These are phyloP conservation scores for Timandra comae DNA, from an alignment of 2,888 invertebrate species.

Conservation along the genomic window DNA sequence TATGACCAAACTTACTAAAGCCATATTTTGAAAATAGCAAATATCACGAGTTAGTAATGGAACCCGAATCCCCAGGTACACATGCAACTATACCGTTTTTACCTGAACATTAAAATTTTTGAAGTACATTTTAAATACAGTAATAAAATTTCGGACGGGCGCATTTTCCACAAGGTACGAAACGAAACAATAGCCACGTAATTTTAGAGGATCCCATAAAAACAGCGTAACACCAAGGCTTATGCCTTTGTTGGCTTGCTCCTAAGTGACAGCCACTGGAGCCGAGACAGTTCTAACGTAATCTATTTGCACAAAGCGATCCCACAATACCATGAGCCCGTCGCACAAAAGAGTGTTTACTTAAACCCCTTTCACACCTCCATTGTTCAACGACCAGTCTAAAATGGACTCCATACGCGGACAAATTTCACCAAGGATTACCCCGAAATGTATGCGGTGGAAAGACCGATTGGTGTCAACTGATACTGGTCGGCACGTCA, in stretches of 20 bases:
- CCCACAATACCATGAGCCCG: constrained; percentile 54
- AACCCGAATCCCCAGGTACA: too few relatives aligned
- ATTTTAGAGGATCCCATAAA: constrained; percentile 20
- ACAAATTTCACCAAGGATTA: constrained; percentile 22
- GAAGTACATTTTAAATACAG: too few relatives aligned
- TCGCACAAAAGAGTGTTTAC: constrained; percentile 72
- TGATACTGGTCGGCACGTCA: constrained; percentile 27
- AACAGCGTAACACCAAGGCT: constrained; percentile 20
- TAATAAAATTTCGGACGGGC: too few relatives aligned
- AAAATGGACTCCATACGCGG: constrained; percentile 30
- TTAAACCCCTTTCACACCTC: constrained; percentile 74
- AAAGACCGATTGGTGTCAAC: constrained; percentile 29
- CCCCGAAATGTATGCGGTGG: constrained; percentile 11
- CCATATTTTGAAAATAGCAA: too few relatives aligned
- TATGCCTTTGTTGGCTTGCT: constrained; percentile 27
- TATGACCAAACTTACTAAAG: too few relatives aligned
- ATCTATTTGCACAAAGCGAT: constrained; percentile 68
- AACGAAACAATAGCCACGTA: constrained; percentile 1
- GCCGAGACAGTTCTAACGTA: constrained; percentile 56
- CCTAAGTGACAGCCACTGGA: constrained; percentile 31
- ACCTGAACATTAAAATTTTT: too few relatives aligned
- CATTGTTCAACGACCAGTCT: constrained; percentile 51
- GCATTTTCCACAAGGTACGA: too few relatives aligned
- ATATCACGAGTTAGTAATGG: too few relatives aligned
- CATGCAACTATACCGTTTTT: too few relatives aligned